These are phyloP conservation scores for Hyphantria cunea DNA, from an alignment of 1,140 invertebrate genomes.

Conservation along the genomic window DNA sequence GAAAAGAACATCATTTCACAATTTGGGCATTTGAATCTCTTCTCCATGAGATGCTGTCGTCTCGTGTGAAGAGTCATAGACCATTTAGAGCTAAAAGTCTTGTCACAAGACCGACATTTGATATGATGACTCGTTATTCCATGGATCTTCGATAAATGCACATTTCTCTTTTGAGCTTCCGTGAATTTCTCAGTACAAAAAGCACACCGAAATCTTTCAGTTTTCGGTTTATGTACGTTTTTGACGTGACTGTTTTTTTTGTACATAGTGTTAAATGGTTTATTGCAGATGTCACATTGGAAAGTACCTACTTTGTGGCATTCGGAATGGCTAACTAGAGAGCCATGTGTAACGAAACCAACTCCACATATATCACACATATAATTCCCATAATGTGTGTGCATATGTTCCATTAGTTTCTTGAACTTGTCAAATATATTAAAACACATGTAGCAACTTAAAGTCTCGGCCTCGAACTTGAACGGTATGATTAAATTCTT, in stretches of 20 bases:
- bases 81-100: constrained; percentile 48
- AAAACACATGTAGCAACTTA: constrained; percentile 41
- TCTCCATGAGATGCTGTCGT: constrained; percentile 60
- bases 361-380: constrained; percentile 53
- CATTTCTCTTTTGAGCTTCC: constrained; percentile 44
- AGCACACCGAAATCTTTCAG: constrained; percentile 30
- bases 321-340: constrained; percentile 40
- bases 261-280: constrained; percentile 45
- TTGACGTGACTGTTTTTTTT: constrained; percentile 52
- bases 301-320: constrained; percentile 48
- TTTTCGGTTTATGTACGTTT: constrained; percentile 47
- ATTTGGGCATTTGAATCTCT: constrained; percentile 12
- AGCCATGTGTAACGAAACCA: constrained; percentile 46
- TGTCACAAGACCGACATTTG: constrained; percentile 59
- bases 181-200: constrained; percentile 54
- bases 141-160: constrained; percentile 52
- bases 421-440: constrained; percentile 54
- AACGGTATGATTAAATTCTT: constrained; percentile 44
- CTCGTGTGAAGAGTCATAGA: constrained; percentile 50
- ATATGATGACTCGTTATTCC: constrained; percentile 39
- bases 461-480: constrained; percentile 36
- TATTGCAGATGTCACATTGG: constrained; percentile 47
- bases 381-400: constrained; percentile 58
- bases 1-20: constrained; percentile 23
- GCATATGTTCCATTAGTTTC: constrained; percentile 57